These are phyloP conservation scores for Percopsis omiscomaycus DNA, from an alignment of 2,797 vertebrate genomes.

Conservation along the genomic window DNA sequence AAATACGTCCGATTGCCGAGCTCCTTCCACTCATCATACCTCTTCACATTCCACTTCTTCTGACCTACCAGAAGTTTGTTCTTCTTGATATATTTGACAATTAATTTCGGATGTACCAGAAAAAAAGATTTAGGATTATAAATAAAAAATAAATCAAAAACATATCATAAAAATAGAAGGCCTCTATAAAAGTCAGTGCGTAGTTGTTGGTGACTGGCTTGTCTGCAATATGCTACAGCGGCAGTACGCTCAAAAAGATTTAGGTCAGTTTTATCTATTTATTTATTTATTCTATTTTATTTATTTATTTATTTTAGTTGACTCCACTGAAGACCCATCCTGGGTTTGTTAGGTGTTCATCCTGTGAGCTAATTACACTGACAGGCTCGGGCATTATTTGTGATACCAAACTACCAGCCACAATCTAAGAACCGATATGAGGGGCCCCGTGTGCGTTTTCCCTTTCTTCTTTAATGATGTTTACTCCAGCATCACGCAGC, in stretches of 20 bases:
- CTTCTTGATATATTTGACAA: neutral
- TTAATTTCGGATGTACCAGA: neutral
- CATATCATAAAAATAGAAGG: no score
- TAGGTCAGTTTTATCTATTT: constrained; percentile 23
- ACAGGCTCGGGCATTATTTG: constrained; percentile 57
- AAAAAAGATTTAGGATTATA: no score
- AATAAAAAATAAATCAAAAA: no score
- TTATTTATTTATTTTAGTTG: constrained; percentile 40
- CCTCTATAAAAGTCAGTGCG: no score
- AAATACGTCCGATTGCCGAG: constrained; percentile 29
- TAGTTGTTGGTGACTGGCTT: no score
- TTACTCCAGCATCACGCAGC: constrained; percentile 11
- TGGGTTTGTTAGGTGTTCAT: constrained; percentile 39
- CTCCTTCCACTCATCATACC: constrained; percentile 1
- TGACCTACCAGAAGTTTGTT: neutral
- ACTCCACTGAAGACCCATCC: constrained; percentile 52
- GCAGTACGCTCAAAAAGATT: neutral
- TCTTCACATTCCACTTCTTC: no score
- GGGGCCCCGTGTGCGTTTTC: constrained; percentile 27
- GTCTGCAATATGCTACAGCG: no score
- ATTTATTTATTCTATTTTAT: constrained; percentile 26
- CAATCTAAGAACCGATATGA: constrained; percentile 40
- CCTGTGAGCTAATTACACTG: constrained; percentile 60
- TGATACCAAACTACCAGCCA: constrained; percentile 45
- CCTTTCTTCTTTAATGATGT: constrained; percentile 33